Evolutionary conservation across 2,113 vertebrate genomes (phyloP).

Genomic region (Alouatta palliata): DNA sequence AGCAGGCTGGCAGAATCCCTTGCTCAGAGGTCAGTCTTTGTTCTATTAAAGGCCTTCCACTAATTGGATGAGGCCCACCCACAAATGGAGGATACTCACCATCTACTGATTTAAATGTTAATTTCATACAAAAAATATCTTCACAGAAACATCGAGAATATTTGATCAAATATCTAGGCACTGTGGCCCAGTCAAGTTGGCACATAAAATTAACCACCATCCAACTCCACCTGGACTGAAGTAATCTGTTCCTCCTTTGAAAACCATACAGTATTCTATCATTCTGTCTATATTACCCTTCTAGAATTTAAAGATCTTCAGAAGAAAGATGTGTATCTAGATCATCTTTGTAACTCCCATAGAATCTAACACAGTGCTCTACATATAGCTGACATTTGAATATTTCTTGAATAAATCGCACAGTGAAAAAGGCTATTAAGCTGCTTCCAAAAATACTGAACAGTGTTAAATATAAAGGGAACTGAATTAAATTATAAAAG

Average conservation of each 20-base stretch:
- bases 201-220: neutral
- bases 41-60: neutral
- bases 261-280: neutral
- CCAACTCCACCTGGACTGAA: neutral
- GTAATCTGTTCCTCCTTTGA: neutral
- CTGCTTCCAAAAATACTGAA: conserved; percentile 9
- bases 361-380: neutral
- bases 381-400: neutral
- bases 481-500: neutral
- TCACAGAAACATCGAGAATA: conserved; percentile 9
- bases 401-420: conserved; percentile 39
- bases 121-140: neutral
- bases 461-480: neutral
- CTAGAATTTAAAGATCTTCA: neutral
- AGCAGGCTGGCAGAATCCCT: neutral
- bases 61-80: neutral
- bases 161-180: neutral
- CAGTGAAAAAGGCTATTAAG: conserved; percentile 1
- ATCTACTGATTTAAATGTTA: neutral
- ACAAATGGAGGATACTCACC: neutral
- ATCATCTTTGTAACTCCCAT: neutral
- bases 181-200: neutral
- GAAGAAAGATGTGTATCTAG: neutral
- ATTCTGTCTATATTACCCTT: neutral
- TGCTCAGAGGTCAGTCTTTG: conserved; percentile 10